Evolutionary conservation across 2,888 invertebrate genomes (phyloP).

Genomic region (Axea sp.): DNA sequence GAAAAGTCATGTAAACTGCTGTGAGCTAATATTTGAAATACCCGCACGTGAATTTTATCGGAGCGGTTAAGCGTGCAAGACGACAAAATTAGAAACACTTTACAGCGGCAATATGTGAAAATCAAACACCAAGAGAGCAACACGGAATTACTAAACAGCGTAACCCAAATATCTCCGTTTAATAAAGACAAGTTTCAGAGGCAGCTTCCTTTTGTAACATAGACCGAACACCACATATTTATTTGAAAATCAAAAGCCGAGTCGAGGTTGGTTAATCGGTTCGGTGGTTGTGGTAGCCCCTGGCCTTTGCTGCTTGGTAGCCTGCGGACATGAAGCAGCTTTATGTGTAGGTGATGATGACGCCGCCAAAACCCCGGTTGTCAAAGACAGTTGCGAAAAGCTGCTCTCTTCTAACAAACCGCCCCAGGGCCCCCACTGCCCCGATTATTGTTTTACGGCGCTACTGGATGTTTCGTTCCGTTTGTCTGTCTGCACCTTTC

Average conservation of each 20-base stretch:
- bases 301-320: conserved; percentile 69
- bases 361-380: conserved; percentile 51
- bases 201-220: conserved; percentile 4
- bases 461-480: conserved; percentile 50
- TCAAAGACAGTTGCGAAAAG: conserved; percentile 56
- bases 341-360: conserved; percentile 49
- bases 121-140: too few species aligned
- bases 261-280: conserved; percentile 54
- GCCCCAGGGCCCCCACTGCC: conserved; percentile 71
- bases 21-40: too few species aligned
- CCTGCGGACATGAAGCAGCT: conserved; percentile 64
- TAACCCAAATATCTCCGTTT: neutral
- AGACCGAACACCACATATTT: conserved; percentile 26
- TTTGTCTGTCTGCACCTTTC: conserved; percentile 50
- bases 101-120: too few species aligned
- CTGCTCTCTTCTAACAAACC: conserved; percentile 74
- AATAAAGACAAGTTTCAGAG: conserved; percentile 7
- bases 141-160: neutral
- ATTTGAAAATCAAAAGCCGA: conserved; percentile 49
- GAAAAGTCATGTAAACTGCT: too few species aligned
- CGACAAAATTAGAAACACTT: too few species aligned
- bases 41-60: too few species aligned
- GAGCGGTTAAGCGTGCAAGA: too few species aligned
- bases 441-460: conserved; percentile 74
- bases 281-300: conserved; percentile 18